Conservation (phyloP, 2,888 invertebrate species). For the Lepidocyrtinus sp. region DNA sequence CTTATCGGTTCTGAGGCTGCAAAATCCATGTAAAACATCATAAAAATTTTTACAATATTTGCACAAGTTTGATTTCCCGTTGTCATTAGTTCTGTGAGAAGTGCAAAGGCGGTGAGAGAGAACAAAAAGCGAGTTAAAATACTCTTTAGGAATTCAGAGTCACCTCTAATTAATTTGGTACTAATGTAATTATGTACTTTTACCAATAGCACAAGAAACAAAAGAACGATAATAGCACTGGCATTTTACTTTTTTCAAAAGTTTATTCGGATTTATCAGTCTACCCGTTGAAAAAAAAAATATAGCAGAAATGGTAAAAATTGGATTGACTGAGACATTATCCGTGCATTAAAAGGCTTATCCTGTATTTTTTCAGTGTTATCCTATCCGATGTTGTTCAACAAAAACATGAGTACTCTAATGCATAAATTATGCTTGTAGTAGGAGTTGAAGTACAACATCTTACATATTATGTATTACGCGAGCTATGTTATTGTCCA, state of each 20-base stretch:
- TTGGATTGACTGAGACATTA: constrained; percentile 3
- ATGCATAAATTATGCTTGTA: constrained; percentile 12
- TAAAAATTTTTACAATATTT: background rate
- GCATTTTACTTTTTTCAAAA: background rate
- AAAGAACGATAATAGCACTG: background rate
- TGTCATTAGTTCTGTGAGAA: background rate
- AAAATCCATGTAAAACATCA: constrained; percentile 2
- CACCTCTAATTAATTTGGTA: constrained; percentile 16
- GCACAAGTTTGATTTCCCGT: constrained; percentile 6
- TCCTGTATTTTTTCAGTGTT: constrained; percentile 11
- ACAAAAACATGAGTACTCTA: background rate
- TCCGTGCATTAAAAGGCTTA: constrained; percentile 18
- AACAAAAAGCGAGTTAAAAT: constrained; percentile 7
- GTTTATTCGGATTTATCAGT: background rate
- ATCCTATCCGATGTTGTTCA: constrained; percentile 2
- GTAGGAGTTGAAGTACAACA: background rate
- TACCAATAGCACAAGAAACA: background rate
- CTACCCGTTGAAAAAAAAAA: background rate
- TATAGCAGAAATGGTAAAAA: background rate
- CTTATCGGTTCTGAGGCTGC: constrained; percentile 14
- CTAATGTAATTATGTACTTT: constrained; percentile 20
- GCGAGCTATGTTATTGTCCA: too few relatives aligned
- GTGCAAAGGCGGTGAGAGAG: background rate
- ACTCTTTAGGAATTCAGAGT: constrained; percentile 4
- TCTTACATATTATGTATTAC: too few relatives aligned